These are phyloP conservation scores for Anser brachyrhynchus DNA, from an alignment of 2,113 vertebrate species.

Conservation along the genomic window DNA sequence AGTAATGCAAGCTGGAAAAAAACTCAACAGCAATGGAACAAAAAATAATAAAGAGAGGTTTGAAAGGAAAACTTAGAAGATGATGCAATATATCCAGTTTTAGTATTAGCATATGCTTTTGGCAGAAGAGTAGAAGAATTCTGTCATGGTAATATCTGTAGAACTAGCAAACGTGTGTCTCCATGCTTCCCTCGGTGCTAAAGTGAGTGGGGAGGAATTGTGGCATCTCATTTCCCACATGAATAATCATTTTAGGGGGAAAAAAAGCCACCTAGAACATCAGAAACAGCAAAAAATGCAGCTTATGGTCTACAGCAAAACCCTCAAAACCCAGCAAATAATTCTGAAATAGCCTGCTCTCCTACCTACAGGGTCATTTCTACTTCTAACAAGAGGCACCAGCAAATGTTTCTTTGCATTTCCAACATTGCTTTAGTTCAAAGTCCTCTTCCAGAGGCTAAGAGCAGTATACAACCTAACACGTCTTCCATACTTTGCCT, in stretches of 20 bases:
- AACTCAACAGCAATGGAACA: not conserved
- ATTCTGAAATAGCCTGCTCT: not conserved
- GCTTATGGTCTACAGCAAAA: not conserved
- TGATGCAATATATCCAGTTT: not conserved
- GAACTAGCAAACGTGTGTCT: not conserved
- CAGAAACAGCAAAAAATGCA: not conserved
- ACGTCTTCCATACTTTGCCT: not conserved
- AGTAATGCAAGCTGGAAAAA: not conserved
- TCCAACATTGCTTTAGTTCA: not conserved
- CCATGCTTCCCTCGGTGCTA: no score
- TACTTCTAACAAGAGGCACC: not conserved
- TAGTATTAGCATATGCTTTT: not conserved
- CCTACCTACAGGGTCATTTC: not conserved
- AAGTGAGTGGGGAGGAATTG: not conserved
- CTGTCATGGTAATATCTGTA: not conserved
- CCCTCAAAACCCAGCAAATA: not conserved
- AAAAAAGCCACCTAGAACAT: not conserved
- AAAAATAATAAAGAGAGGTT: not conserved
- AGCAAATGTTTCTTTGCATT: not conserved
- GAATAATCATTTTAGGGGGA: rapidly evolving
- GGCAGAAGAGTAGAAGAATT: not conserved
- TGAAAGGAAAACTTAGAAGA: not conserved
- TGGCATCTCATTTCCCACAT: rapidly evolving
- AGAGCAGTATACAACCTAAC: not conserved
- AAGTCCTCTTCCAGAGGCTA: not conserved